Conservation (phyloP, 2,797 vertebrate genomes). For the Euthynnus affinis region DNA sequence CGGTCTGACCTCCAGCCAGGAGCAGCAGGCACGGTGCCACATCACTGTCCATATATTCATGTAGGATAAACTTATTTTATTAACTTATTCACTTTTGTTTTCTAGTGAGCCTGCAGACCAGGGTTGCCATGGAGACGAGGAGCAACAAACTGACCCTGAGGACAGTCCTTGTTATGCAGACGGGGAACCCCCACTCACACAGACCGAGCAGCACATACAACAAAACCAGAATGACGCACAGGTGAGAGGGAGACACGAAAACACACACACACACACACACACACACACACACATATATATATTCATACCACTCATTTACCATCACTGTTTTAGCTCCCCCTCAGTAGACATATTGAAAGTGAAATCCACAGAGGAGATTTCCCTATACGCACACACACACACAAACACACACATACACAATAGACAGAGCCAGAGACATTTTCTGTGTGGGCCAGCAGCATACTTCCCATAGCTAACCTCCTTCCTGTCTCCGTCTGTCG, state of each 20-base stretch:
- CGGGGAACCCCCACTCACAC: constrained; percentile 53
- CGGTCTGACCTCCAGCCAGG: no score
- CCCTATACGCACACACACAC: neutral
- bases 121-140: constrained; percentile 56
- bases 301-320: neutral
- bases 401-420: neutral
- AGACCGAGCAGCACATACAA: constrained; percentile 44
- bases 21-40: no score
- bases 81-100: neutral
- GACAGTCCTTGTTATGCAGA: constrained; percentile 61
- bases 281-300: no score
- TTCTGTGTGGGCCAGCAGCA: constrained; percentile 49
- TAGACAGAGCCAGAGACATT: constrained; percentile 12
- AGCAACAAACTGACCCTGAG: constrained; percentile 60
- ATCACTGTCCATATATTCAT: neutral
- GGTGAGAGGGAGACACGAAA: constrained; percentile 48
- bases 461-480: constrained; percentile 54
- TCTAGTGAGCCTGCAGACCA: constrained; percentile 53
- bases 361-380: constrained; percentile 12
- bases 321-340: neutral
- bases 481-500: constrained; percentile 48
- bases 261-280: constrained; percentile 10
- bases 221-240: constrained; percentile 57
- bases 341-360: constrained; percentile 6
- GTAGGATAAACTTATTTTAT: neutral